Conservation (phyloP, 2,797 vertebrate species). For the Sebastes minor region DNA sequence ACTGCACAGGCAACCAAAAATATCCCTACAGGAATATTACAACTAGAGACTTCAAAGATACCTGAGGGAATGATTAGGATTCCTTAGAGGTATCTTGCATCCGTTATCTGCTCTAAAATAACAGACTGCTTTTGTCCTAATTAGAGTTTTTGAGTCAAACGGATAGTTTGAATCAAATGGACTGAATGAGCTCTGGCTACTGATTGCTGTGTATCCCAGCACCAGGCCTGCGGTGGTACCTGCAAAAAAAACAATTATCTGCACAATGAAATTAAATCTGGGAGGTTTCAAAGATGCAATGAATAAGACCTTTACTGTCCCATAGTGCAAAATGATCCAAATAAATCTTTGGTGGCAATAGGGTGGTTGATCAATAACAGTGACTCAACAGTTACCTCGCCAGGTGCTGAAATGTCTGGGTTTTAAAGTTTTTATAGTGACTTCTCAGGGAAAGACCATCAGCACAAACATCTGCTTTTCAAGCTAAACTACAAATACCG, state of each 20-base stretch:
- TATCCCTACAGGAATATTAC: slow-evolving; percentile 43
- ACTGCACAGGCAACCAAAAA: slow-evolving; percentile 32
- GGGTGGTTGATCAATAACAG: slow-evolving; percentile 28
- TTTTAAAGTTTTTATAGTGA: background rate
- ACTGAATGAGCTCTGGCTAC: slow-evolving; percentile 24
- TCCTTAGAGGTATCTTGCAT: slow-evolving; percentile 52
- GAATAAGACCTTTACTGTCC: slow-evolving; percentile 36
- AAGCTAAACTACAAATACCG: background rate
- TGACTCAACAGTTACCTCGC: slow-evolving; percentile 31
- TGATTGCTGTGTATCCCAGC: slow-evolving; percentile 35
- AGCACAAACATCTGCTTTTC: background rate
- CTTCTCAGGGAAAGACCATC: background rate
- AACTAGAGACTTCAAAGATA: slow-evolving; percentile 22
- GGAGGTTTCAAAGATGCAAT: slow-evolving; percentile 45
- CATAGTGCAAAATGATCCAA: slow-evolving; percentile 23
- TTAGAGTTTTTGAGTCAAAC: slow-evolving; percentile 57
- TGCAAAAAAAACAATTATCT: slow-evolving; percentile 55
- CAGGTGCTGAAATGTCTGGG: slow-evolving; percentile 16
- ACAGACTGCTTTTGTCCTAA: slow-evolving; percentile 54
- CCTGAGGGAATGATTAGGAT: slow-evolving; percentile 40
- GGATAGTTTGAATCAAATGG: slow-evolving; percentile 49
- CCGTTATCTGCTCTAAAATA: slow-evolving; percentile 36
- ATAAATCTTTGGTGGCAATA: slow-evolving; percentile 46
- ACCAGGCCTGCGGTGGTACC: slow-evolving; percentile 27
- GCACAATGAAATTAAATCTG: slow-evolving; percentile 49